Evolutionary conservation across 2,797 vertebrate genomes (phyloP).

Genomic region (Siniperca obscura): DNA sequence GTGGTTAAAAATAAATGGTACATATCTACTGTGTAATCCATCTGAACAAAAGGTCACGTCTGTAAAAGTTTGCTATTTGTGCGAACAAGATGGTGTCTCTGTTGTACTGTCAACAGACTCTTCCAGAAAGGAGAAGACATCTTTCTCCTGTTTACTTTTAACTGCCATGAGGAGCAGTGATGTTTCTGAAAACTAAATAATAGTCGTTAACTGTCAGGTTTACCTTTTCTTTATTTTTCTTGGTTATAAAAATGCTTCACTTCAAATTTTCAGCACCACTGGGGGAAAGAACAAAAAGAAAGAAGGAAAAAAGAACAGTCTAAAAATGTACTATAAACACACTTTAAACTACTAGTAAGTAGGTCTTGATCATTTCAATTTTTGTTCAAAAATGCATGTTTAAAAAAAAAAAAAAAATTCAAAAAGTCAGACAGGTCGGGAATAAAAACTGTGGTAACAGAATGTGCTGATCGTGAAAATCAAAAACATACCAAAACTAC

Average conservation of each 20-base stretch:
- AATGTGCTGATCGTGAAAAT: constrained; percentile 20
- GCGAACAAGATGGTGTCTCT: constrained; percentile 10
- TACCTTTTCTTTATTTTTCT: constrained; percentile 12
- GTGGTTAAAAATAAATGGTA: constrained; percentile 27
- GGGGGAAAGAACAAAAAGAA: too few relatives aligned
- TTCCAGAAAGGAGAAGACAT: not conserved
- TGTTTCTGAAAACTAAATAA: constrained; percentile 17
- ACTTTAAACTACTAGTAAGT: constrained; percentile 9
- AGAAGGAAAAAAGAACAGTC: not conserved
- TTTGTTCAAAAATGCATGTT: not conserved
- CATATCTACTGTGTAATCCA: constrained; percentile 30
- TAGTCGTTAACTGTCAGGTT: constrained; percentile 10
- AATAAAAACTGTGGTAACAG: not conserved
- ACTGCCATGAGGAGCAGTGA: constrained; percentile 16
- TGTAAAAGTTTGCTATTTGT: not conserved
- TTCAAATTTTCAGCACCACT: constrained; percentile 4
- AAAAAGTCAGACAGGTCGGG: not conserved
- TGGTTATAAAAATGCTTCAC: constrained; percentile 6
- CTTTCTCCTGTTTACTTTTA: constrained; percentile 51
- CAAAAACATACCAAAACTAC: constrained; percentile 3
- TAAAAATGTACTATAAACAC: constrained; percentile 1
- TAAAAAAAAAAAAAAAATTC: not conserved
- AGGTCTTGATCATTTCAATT: constrained; percentile 10
- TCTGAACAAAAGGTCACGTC: constrained; percentile 23
- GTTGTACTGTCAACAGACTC: constrained; percentile 14